Evolutionary conservation across 2,888 invertebrate genomes (phyloP).

Genomic region (Agrochola lychnidis): DNA sequence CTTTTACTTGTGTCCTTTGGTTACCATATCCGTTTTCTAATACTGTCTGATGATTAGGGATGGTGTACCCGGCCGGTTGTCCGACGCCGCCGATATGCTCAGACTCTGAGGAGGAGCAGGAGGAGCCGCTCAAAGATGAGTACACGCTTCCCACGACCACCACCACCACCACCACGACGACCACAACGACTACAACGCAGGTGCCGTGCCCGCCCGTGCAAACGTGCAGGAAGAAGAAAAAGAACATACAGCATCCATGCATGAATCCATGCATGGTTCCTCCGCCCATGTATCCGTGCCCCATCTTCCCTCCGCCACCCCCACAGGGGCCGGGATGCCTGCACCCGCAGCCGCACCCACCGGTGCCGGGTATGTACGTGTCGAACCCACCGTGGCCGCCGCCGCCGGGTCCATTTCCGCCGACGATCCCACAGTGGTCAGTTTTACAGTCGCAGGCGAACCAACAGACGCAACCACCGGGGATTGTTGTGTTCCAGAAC

Average conservation of each 20-base stretch:
- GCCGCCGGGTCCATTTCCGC: not conserved
- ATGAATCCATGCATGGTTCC: slow-evolving; percentile 33
- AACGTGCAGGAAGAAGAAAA: slow-evolving; percentile 47
- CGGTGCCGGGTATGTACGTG: not conserved
- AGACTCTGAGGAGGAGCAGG: slow-evolving; percentile 59
- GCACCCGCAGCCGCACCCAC: not conserved
- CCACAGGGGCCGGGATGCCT: not conserved
- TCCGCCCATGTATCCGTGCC: slow-evolving; percentile 29
- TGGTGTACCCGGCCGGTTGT: slow-evolving; percentile 61
- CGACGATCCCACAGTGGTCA: not conserved
- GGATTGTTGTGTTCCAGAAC: too few relatives aligned
- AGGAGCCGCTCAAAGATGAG: not conserved
- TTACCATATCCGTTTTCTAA: slow-evolving; percentile 16
- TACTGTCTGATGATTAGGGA: slow-evolving; percentile 35
- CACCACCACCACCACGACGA: slow-evolving; percentile 24
- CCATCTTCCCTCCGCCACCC: not conserved
- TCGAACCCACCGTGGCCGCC: not conserved
- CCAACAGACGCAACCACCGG: not conserved
- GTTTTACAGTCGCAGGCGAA: not conserved
- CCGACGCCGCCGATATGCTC: slow-evolving; percentile 73
- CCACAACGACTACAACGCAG: slow-evolving; percentile 26
- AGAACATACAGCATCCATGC: slow-evolving; percentile 30
- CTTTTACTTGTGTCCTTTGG: slow-evolving; percentile 21
- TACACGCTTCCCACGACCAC: slow-evolving; percentile 16
- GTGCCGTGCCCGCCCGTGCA: slow-evolving; percentile 57